Conservation (phyloP, 2,888 invertebrate genomes). For the Lottia scabra region DNA sequence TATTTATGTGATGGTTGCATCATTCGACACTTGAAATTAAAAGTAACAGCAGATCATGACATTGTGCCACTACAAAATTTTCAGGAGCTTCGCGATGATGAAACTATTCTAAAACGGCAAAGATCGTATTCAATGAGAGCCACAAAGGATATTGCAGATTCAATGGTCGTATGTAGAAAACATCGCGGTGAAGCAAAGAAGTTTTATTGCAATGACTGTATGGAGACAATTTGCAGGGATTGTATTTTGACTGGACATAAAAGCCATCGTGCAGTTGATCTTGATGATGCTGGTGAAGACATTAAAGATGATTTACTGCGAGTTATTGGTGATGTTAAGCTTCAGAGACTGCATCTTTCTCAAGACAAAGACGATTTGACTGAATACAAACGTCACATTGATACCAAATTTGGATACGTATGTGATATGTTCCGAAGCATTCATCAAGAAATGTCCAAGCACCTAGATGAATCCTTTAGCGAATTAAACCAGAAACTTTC, state of each 20-base stretch:
- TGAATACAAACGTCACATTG: conserved; percentile 16
- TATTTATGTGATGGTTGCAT: conserved; percentile 23
- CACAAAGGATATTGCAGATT: not conserved
- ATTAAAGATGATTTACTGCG: conserved; percentile 12
- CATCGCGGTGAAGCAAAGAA: conserved; percentile 19
- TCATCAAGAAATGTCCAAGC: conserved; percentile 11
- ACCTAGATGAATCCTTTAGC: conserved; percentile 11
- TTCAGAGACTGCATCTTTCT: conserved; percentile 10
- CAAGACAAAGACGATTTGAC: not conserved
- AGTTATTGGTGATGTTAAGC: conserved; percentile 16
- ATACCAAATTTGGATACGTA: conserved; percentile 13
- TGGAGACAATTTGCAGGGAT: conserved; percentile 22
- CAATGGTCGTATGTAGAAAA: conserved; percentile 13
- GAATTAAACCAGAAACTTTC: not conserved
- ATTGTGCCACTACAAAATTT: not conserved
- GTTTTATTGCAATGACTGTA: conserved; percentile 24
- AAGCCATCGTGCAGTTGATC: conserved; percentile 21
- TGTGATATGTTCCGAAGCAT: conserved; percentile 9
- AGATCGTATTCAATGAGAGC: not conserved
- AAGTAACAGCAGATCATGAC: conserved; percentile 17
- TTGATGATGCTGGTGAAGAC: conserved; percentile 13
- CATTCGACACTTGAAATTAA: conserved; percentile 18
- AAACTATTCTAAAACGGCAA: not conserved
- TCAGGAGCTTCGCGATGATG: not conserved
- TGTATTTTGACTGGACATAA: conserved; percentile 27